Percentiles rank a stretch among this genome's conserved stretches.
phyloP scores from a whole-genome alignment of 2,888 invertebrate genomes.

The Craniophora ligustri region DNA sequence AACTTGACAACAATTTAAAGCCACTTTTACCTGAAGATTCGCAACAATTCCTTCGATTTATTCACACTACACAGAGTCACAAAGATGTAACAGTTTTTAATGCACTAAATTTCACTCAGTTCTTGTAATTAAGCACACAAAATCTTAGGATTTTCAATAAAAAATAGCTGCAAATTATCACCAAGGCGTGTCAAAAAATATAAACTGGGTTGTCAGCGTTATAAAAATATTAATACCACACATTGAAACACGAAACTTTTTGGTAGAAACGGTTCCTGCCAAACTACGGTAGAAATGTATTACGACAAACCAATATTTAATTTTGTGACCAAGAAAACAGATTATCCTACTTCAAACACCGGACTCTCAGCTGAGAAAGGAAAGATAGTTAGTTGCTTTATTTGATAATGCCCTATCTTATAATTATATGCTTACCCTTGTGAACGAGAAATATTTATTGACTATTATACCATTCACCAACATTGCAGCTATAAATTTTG shows the following conservation, averaged over 20 bases:
- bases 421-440: too few relatives aligned
- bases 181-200: slow-evolving; percentile 54
- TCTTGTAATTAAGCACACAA: slow-evolving; percentile 23
- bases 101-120: slow-evolving; percentile 36
- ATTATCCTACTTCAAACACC: too few relatives aligned
- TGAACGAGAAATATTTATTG: too few relatives aligned
- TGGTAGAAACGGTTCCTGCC: background rate
- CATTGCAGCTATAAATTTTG: too few relatives aligned
- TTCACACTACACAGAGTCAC: slow-evolving; percentile 12
- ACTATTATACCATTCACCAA: too few relatives aligned
- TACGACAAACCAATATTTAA: too few relatives aligned
- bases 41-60: slow-evolving; percentile 16
- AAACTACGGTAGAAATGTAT: slow-evolving; percentile 1
- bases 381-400: too few relatives aligned
- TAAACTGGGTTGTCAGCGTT: slow-evolving; percentile 29
- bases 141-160: slow-evolving; percentile 23
- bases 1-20: slow-evolving; percentile 38
- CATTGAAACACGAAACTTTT: too few relatives aligned
- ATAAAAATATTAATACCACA: background rate
- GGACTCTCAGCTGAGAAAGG: too few relatives aligned
- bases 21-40: slow-evolving; percentile 40
- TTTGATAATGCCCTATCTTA: too few relatives aligned
- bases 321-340: too few relatives aligned
- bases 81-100: slow-evolving; percentile 8
- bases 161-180: slow-evolving; percentile 16